These are phyloP conservation scores for Caloenas nicobarica DNA, from an alignment of 2,113 vertebrate species.

Conservation along the genomic window DNA sequence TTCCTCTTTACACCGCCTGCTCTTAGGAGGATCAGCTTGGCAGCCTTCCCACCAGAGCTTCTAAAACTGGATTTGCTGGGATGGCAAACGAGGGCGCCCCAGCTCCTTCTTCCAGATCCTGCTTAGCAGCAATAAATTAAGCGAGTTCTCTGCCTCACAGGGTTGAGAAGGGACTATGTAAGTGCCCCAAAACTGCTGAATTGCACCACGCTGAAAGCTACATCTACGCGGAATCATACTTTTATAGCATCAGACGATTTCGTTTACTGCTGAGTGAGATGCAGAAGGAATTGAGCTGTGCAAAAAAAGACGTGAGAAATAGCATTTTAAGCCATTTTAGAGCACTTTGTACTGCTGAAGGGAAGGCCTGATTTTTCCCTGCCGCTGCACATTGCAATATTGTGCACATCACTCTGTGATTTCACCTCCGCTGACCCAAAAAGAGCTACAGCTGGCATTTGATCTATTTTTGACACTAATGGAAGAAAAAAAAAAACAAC, in stretches of 20 bases:
- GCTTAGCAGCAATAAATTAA: not conserved
- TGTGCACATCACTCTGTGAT: not conserved
- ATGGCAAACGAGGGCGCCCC: not conserved
- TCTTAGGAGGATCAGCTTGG: not conserved
- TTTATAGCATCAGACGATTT: not conserved
- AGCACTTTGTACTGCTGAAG: not conserved
- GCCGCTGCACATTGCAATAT: not conserved
- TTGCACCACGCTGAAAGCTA: not conserved
- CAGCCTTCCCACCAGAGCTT: not conserved
- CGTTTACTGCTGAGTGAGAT: not conserved
- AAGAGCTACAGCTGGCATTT: conserved; percentile 38
- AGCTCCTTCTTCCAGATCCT: not conserved
- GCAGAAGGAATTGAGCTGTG: not conserved
- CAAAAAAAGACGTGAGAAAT: not conserved
- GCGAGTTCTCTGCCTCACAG: rapidly evolving
- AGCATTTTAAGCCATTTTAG: not conserved
- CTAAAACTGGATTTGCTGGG: not conserved
- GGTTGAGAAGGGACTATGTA: rapidly evolving
- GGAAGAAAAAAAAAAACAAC: not conserved
- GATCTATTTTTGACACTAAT: conserved; percentile 46
- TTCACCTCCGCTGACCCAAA: conserved; percentile 36
- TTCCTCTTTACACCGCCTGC: not conserved
- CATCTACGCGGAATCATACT: rapidly evolving
- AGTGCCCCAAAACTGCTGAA: not conserved
- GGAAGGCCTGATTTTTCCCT: not conserved